phyloP scores from a whole-genome alignment of 2,113 vertebrate species.

The Mobula hypostoma region DNA sequence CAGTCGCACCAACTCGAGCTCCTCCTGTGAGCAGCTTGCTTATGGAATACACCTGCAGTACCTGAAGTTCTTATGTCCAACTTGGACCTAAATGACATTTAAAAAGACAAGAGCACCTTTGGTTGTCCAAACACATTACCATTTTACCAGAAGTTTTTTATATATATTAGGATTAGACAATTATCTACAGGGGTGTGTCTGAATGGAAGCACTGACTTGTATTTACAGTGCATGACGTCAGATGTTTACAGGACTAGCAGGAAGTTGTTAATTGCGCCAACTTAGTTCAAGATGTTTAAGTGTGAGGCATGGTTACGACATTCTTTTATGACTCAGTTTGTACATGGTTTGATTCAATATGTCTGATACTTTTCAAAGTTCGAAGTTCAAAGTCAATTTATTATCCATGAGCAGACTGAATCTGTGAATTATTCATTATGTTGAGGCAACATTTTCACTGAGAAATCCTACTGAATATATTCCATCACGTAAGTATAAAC shows the following conservation, averaged over 20 bases:
- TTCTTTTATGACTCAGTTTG: not conserved
- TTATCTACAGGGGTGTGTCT: not conserved
- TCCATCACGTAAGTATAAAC: not conserved
- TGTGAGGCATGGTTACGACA: not conserved
- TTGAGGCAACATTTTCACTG: not conserved
- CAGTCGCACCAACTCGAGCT: too few relatives aligned
- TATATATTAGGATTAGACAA: not conserved
- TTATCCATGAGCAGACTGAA: not conserved
- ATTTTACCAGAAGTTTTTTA: not conserved
- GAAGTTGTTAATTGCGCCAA: not conserved
- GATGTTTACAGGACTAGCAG: not conserved
- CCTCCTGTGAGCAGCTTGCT: too few relatives aligned
- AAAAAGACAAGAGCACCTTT: too few relatives aligned
- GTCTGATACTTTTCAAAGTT: not conserved
- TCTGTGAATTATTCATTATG: not conserved
- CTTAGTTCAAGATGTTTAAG: not conserved
- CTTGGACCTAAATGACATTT: too few relatives aligned
- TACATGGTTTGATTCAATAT: not conserved
- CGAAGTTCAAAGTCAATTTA: too few relatives aligned
- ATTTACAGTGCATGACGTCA: not conserved
- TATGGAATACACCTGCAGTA: too few relatives aligned
- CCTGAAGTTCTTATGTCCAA: too few relatives aligned
- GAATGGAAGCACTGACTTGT: not conserved
- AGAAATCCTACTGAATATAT: not conserved
- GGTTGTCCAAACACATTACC: too few relatives aligned